These are phyloP conservation scores for Hydrozoanthus tunicans DNA, from an alignment of 64 coral and sea anemone species.

Conservation along the genomic window DNA sequence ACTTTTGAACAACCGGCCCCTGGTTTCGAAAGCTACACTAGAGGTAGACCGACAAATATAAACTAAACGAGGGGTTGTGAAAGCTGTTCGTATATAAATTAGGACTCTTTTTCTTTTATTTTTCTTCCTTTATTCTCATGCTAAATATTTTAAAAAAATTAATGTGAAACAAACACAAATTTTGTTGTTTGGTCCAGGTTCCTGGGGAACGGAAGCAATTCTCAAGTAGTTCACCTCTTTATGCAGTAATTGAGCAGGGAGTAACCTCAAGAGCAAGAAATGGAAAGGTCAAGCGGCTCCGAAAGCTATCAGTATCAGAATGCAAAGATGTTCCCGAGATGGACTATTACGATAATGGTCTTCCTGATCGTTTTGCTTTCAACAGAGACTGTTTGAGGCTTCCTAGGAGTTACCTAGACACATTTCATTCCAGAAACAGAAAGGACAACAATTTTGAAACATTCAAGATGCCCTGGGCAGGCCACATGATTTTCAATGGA, in stretches of 20 bases:
- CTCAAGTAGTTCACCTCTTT: not conserved
- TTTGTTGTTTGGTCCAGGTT: not conserved
- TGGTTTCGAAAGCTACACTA: too few species aligned
- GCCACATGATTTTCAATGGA: constrained; percentile 72
- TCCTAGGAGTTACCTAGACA: constrained; percentile 43
- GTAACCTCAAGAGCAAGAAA: not conserved
- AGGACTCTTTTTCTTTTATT: too few species aligned
- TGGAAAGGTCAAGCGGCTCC: not conserved
- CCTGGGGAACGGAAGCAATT: not conserved
- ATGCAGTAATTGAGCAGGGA: constrained; percentile 10
- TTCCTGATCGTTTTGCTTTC: constrained; percentile 6
- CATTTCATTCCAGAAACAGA: constrained; percentile 1
- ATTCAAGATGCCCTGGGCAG: constrained; percentile 69
- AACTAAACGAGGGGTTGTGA: too few species aligned
- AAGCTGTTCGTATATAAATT: too few species aligned
- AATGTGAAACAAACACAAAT: too few species aligned
- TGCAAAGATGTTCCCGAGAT: constrained; percentile 53
- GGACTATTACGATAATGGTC: constrained; percentile 58
- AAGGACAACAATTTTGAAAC: constrained; percentile 6
- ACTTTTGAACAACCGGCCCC: too few species aligned
- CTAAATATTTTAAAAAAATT: too few species aligned
- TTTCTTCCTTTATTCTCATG: too few species aligned
- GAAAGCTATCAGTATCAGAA: constrained; percentile 62
- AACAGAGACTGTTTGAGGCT: constrained; percentile 10
- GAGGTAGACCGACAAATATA: too few species aligned